Evolutionary conservation across 2,888 invertebrate species (phyloP).

Genomic region (Nomada goodeniana): DNA sequence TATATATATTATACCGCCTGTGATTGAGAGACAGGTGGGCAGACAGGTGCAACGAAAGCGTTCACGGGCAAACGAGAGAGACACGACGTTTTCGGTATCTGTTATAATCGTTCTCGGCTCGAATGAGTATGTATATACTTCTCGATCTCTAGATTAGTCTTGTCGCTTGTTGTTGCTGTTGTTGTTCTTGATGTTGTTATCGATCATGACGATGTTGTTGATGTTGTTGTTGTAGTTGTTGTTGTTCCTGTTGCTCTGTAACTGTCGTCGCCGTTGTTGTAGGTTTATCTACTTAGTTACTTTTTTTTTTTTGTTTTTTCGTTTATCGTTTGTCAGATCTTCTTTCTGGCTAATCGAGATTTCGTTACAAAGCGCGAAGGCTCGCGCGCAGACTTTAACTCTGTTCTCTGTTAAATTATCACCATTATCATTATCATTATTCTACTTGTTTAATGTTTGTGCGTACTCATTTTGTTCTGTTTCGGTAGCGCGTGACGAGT

Average conservation of each 20-base stretch:
- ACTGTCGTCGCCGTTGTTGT: conserved; percentile 67
- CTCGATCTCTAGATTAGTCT: conserved; percentile 41
- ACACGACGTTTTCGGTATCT: conserved; percentile 27
- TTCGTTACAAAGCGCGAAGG: conserved; percentile 42
- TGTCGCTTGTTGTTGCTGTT: conserved; percentile 72
- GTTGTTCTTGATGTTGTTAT: conserved; percentile 69
- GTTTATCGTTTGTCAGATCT: conserved; percentile 51
- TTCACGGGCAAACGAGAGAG: conserved; percentile 23
- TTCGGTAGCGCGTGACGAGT: conserved; percentile 44
- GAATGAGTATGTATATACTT: conserved; percentile 36
- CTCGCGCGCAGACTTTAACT: conserved; percentile 34
- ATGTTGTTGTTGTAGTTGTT: conserved; percentile 57
- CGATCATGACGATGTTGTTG: conserved; percentile 68
- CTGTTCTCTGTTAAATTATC: conserved; percentile 30
- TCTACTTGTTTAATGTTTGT: conserved; percentile 19
- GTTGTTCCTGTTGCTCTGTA: conserved; percentile 68
- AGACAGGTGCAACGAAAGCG: conserved; percentile 44
- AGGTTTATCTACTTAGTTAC: conserved; percentile 48
- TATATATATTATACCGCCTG: conserved; percentile 33
- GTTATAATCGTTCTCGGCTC: conserved; percentile 7
- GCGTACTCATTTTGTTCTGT: conserved; percentile 44
- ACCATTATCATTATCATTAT: not conserved
- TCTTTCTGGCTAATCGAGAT: conserved; percentile 59
- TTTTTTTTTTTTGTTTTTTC: conserved; percentile 29
- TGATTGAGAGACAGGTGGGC: conserved; percentile 62